Base-by-base conservation (phyloP, 2,888 invertebrate species). In the Himalopsyche japonica region DNA sequence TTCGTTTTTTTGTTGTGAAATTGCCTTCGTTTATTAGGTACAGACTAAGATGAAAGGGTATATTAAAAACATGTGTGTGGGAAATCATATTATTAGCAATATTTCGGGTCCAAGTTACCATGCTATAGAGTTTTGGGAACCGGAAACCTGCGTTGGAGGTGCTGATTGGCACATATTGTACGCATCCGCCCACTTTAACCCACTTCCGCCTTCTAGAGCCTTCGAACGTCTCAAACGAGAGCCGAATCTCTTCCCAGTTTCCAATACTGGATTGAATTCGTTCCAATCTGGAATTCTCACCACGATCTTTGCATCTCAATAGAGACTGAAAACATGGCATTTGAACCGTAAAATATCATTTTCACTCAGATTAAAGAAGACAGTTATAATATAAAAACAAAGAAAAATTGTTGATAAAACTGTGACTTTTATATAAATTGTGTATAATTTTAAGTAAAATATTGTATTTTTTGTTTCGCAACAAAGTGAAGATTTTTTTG, bases 121-220 rank as follows among this genome's bases (percentile, higher is more conserved):
- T 57, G 57, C 20, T 57, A 20, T 57, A 10, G 57, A 57, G 57
- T 57, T 57, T 20, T 7, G 27, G 76, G 34, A 30, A 27, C 76
- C 32, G 76, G 34, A 76, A 34, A 32, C 76, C 32, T 76, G 34
- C 34, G 30, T 27, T 24, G 34, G 77, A 82, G 82, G 76, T 43
- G 76, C 32, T 82, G 82, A 82, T 82, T 82, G 82, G 76, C 82
- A 49, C 76, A 82, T 82, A 82, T 82, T 82, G 82, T 82, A 77
- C 76, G 82, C 82, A 82, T 82, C 82, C 82, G 57, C 57, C 57
- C 57, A 57, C 57, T 76, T n/a, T 76, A 32, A 32, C 76, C 76
- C 32, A 34, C 76, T 76, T 76, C 76, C 32, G 32, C n/a, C 76
- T 27, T 76, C 20, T 27, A 15, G 24, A 30, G 15, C 76, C 32